Percentiles rank a stretch among this genome's conserved stretches.
phyloP scores from a whole-genome alignment of 2,113 vertebrate genomes.

The Brienomyrus brachyistius region DNA sequence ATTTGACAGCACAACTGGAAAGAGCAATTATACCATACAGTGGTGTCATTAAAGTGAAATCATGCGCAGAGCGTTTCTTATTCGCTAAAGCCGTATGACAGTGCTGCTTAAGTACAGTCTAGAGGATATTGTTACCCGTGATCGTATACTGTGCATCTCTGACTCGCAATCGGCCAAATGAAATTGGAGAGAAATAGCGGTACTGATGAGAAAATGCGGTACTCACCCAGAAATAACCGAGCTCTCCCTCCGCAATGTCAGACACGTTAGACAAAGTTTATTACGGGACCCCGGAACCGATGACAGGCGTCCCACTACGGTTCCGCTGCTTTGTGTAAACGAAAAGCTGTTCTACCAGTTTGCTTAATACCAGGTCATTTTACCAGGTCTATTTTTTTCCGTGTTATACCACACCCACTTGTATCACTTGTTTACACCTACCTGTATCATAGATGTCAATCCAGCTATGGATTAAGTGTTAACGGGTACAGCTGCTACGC shows the following conservation, averaged over 20 bases:
- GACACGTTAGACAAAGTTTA: slow-evolving; percentile 21
- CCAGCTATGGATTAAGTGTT: slow-evolving; percentile 5
- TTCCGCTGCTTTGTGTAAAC: slow-evolving; percentile 41
- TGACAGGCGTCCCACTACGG: slow-evolving; percentile 32
- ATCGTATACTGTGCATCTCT: neutral
- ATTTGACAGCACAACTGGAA: neutral
- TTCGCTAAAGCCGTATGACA: neutral
- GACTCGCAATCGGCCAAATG: neutral
- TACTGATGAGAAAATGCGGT: neutral
- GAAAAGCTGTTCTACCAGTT: slow-evolving; percentile 48
- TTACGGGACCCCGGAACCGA: slow-evolving; percentile 30
- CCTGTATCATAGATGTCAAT: slow-evolving; percentile 32
- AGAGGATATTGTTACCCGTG: neutral
- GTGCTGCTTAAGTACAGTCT: neutral
- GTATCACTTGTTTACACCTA: slow-evolving; percentile 35
- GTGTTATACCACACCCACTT: slow-evolving; percentile 48
- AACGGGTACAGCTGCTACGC: neutral
- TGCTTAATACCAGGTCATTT: slow-evolving; percentile 18
- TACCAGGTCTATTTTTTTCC: slow-evolving; percentile 22
- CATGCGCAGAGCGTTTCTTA: neutral
- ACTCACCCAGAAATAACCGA: slow-evolving; percentile 1
- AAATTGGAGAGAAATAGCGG: neutral
- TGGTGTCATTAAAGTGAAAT: neutral
- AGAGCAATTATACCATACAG: neutral
- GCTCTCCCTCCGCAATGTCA: neutral